Percentiles rank a stretch among this genome's conserved stretches.
Conservation (phyloP, 2,888 invertebrate species). For the Cephus pulcher region DNA sequence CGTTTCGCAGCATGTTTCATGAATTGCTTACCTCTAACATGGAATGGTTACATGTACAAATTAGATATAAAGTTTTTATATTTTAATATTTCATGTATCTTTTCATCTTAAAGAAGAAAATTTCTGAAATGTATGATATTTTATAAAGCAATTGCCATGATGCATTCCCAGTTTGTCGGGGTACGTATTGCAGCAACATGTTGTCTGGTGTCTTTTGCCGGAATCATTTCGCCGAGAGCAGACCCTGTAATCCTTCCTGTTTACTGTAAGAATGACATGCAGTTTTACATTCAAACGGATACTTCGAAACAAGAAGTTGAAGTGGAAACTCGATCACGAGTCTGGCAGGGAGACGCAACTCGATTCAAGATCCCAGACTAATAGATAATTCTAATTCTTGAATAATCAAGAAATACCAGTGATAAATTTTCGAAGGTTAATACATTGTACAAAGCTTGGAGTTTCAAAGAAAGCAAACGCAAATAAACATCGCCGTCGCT, state of each 20-base stretch:
- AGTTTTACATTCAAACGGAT: conserved; percentile 25
- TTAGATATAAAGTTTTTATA: too few relatives aligned
- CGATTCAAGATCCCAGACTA: too few relatives aligned
- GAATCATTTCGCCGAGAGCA: conserved; percentile 25
- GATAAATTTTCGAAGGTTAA: too few relatives aligned
- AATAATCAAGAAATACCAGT: too few relatives aligned
- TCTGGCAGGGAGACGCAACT: background rate
- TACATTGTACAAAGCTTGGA: too few relatives aligned
- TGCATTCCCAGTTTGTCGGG: background rate
- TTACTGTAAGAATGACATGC: conserved; percentile 20
- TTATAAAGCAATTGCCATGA: background rate
- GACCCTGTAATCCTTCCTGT: conserved; percentile 26
- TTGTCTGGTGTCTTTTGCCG: conserved; percentile 17
- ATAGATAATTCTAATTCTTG: too few relatives aligned
- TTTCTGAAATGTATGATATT: background rate
- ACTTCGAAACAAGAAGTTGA: background rate
- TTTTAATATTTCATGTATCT: too few relatives aligned
- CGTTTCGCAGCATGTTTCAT: background rate
- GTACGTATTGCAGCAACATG: background rate
- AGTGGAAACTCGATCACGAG: conserved; percentile 12
- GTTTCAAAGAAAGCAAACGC: too few relatives aligned
- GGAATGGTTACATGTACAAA: too few relatives aligned
- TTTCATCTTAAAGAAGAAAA: too few relatives aligned
- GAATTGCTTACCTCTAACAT: background rate
- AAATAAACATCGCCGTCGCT: too few relatives aligned